A percentile compares a stretch with the other conserved stretches of the same genome.
These are phyloP conservation scores for pig (Sus scrofa) DNA, from an alignment of 2,113 vertebrate species.

Conservation along the genomic window T2T-Sscrofa CM000817.6:93210001-93210500, in stretches of 20 bases:
- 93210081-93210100: slow-evolving; percentile 29
- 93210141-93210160: not conserved
- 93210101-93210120: not conserved
- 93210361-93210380: not conserved
- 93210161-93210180: not conserved
- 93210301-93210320: rapidly evolving
- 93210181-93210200: not conserved
- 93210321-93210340: not conserved
- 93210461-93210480: not conserved
- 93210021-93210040: not conserved
- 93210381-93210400: not conserved
- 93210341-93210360: slow-evolving; percentile 10
- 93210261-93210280: not conserved
- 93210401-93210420: not conserved
- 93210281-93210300: not conserved
- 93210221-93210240: not conserved
- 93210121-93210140: not conserved
- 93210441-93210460: not conserved
- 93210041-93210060: not conserved
- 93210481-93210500: not conserved
- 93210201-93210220: not conserved
- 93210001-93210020: slow-evolving; percentile 66
- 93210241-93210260: not conserved
- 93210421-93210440: slow-evolving; percentile 6
- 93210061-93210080: not conserved